Evolutionary conservation across 2,113 vertebrate genomes (phyloP).

Genomic region (Arenaria interpres): DNA sequence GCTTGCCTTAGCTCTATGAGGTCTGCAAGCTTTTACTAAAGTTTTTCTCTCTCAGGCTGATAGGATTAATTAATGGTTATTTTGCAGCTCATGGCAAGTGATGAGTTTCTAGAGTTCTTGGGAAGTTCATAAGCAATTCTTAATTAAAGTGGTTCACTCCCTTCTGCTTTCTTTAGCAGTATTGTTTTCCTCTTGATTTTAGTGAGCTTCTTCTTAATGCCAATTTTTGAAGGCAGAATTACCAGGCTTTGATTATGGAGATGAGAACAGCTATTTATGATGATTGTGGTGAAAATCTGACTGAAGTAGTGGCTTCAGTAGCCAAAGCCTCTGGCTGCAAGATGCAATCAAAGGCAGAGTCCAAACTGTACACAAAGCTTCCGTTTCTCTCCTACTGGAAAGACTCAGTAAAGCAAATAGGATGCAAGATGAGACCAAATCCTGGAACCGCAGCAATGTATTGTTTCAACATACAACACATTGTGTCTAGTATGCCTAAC

Average conservation of each 20-base stretch:
- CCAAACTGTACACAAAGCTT: neutral
- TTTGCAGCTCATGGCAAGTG: constrained; percentile 9
- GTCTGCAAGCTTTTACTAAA: constrained; percentile 14
- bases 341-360: neutral
- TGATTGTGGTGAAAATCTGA: neutral
- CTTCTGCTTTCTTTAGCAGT: neutral
- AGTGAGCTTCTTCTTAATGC: neutral
- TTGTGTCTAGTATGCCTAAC: neutral
- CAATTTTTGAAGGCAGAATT: neutral
- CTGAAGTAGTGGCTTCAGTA: neutral
- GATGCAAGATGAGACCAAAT: neutral
- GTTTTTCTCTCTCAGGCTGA: neutral
- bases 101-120: neutral
- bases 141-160: neutral
- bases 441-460: neutral
- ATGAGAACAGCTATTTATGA: neutral
- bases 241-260: neutral
- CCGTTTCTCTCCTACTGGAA: neutral
- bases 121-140: neutral
- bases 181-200: neutral
- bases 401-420: neutral
- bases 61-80: constrained; percentile 46
- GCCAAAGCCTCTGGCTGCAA: neutral
- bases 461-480: neutral
- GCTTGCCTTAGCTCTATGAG: neutral